Conservation (phyloP, 2,113 vertebrate genomes). For the Vidua chalybeata region DNA sequence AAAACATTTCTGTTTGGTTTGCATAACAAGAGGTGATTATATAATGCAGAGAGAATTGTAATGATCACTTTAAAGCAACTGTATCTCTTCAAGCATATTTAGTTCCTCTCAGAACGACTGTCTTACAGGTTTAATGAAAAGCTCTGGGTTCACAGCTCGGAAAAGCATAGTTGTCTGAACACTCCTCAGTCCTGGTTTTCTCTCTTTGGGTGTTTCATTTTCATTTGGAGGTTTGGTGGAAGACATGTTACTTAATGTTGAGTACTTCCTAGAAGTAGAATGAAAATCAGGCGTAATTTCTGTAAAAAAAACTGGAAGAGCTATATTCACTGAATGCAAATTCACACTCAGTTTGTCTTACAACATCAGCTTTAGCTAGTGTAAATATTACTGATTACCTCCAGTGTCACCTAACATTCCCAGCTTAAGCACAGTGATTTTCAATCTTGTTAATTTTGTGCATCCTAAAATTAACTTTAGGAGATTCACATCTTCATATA, state of each 20-base stretch:
- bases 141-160: constrained; percentile 92
- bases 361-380: not conserved
- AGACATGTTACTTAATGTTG: constrained; percentile 72
- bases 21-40: not conserved
- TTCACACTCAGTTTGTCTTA: not conserved
- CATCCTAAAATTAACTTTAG: not conserved
- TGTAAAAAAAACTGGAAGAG: not conserved
- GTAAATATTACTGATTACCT: not conserved
- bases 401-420: not conserved
- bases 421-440: not conserved
- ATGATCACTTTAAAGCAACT: not conserved
- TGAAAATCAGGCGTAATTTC: not conserved
- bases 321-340: not conserved
- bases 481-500: not conserved
- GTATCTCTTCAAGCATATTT: not conserved
- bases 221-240: constrained; percentile 66
- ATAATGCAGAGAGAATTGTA: accelerated
- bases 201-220: constrained; percentile 67
- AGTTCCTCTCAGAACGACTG: not conserved
- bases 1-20: not conserved
- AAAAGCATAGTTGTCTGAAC: constrained; percentile 87
- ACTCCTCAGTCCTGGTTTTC: constrained; percentile 81
- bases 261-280: constrained; percentile 49
- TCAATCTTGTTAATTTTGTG: not conserved
- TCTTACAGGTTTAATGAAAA: constrained; percentile 96